Conservation (phyloP, 2,888 invertebrate species). For the Cylindroiulus punctatus region DNA sequence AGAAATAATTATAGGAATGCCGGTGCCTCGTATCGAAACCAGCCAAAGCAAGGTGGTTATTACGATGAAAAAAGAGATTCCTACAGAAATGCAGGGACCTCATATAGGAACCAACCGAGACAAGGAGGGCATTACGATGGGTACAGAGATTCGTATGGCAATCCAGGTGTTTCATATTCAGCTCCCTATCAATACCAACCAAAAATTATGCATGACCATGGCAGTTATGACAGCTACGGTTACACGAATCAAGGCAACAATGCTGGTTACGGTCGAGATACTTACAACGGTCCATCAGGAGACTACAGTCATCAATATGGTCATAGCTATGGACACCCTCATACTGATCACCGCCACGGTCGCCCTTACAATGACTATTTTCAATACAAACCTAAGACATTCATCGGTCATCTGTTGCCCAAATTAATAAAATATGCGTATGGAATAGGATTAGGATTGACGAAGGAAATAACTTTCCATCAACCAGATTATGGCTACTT, state of each 20-base stretch:
- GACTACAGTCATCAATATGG: constrained; percentile 10
- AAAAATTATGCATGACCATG: background rate
- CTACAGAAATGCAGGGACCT: background rate
- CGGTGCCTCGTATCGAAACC: background rate
- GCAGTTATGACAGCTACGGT: background rate
- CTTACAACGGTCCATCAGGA: background rate
- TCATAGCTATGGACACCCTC: background rate
- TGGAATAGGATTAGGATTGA: background rate
- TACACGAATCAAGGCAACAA: constrained; percentile 6
- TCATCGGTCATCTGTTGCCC: background rate
- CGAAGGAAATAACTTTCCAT: constrained; percentile 9
- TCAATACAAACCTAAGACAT: background rate
- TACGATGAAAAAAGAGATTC: constrained; percentile 4
- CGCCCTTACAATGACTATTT: background rate
- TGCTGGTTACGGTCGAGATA: background rate
- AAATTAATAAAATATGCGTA: background rate
- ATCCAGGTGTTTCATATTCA: background rate
- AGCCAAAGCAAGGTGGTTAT: background rate
- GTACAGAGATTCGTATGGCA: background rate
- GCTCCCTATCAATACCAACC: background rate
- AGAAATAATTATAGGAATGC: background rate
- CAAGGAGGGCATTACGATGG: background rate
- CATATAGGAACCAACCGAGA: background rate
- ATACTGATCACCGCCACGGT: background rate
- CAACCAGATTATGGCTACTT: background rate